Conservation (phyloP, 53 echinoderm and acorn worm genomes). For the Glandiceps talaboti region DNA sequence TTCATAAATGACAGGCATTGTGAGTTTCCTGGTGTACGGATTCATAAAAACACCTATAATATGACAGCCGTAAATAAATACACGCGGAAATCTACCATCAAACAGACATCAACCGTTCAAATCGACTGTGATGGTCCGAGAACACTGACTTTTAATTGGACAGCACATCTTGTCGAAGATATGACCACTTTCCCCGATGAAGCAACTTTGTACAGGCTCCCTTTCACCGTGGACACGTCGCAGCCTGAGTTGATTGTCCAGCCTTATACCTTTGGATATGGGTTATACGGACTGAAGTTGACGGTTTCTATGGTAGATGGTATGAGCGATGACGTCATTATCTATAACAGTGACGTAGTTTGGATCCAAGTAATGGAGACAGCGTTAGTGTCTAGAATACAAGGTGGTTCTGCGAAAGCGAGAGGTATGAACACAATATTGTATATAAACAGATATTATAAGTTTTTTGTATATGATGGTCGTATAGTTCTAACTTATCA, state of each 20-base stretch:
- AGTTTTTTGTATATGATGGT: too few species aligned
- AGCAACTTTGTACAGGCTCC: slow-evolving; percentile 41
- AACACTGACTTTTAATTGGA: slow-evolving; percentile 38
- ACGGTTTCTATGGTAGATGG: slow-evolving; percentile 30
- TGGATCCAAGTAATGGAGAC: slow-evolving; percentile 36
- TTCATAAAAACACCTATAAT: slow-evolving; percentile 43
- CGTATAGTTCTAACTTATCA: background rate
- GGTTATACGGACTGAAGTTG: slow-evolving; percentile 52
- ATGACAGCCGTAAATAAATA: slow-evolving; percentile 25
- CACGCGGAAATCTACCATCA: slow-evolving; percentile 24
- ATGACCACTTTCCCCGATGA: slow-evolving; percentile 45
- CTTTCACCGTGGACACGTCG: slow-evolving; percentile 17
- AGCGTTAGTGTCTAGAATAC: slow-evolving; percentile 47
- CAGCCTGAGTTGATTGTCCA: slow-evolving; percentile 57
- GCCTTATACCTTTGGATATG: slow-evolving; percentile 47
- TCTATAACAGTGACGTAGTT: slow-evolving; percentile 36
- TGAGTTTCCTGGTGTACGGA: slow-evolving; percentile 38
- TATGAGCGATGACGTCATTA: slow-evolving; percentile 39
- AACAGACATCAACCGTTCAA: slow-evolving; percentile 24
- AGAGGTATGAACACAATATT: slow-evolving; percentile 32
- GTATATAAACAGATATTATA: background rate
- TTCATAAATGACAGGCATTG: slow-evolving; percentile 32
- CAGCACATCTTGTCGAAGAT: slow-evolving; percentile 33
- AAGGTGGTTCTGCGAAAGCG: slow-evolving; percentile 41
- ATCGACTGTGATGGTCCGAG: slow-evolving; percentile 34